A percentile compares a stretch with the other conserved stretches of the same genome.
These are phyloP conservation scores for Lophura nycthemera DNA, from an alignment of 2,113 vertebrate genomes.

Conservation along the genomic window DNA sequence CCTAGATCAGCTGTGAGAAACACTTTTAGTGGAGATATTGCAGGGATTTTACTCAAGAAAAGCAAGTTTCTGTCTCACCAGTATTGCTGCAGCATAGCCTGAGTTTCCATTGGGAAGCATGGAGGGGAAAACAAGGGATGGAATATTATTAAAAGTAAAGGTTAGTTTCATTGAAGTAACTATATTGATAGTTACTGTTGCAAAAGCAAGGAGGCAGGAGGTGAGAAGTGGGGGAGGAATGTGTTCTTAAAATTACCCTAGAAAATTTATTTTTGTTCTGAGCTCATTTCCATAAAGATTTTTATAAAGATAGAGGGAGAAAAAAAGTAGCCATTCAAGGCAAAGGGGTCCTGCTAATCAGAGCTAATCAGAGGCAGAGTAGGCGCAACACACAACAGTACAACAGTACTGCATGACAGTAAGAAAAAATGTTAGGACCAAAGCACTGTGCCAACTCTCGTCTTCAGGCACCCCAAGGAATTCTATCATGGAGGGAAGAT, in stretches of 20 bases:
- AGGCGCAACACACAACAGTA: background rate
- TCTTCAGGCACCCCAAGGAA: background rate
- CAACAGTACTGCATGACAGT: background rate
- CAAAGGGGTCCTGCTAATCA: background rate
- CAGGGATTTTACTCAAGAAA: background rate
- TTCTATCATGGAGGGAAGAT: background rate
- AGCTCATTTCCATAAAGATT: background rate
- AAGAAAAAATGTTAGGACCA: background rate
- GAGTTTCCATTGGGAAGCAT: background rate
- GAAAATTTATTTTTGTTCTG: background rate
- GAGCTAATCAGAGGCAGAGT: background rate
- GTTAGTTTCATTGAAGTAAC: background rate
- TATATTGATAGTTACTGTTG: background rate
- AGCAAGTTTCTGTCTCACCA: background rate
- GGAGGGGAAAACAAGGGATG: background rate
- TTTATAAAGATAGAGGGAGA: background rate
- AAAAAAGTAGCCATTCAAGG: background rate
- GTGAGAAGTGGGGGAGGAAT: accelerated
- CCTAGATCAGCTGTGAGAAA: constrained; percentile 24
- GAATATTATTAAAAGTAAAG: background rate
- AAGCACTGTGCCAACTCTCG: background rate
- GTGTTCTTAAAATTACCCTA: background rate
- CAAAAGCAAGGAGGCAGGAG: background rate
- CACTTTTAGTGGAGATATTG: background rate
- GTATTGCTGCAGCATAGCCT: background rate